These are phyloP conservation scores for Mellilla xanthometata DNA, from an alignment of 2,888 invertebrate genomes.

Conservation along the genomic window DNA sequence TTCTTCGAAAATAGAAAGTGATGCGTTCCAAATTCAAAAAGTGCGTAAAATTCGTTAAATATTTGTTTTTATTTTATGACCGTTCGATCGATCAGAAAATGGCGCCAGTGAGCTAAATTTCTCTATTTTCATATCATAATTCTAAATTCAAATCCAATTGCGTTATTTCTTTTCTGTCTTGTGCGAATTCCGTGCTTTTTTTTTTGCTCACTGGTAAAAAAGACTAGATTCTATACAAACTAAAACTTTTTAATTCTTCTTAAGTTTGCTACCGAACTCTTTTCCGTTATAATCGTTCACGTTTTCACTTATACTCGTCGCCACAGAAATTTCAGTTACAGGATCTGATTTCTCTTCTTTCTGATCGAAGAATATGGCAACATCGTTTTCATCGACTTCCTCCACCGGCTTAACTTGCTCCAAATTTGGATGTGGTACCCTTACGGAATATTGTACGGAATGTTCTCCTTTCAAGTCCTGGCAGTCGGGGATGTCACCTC, in stretches of 20 bases:
- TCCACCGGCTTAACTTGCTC: constrained; percentile 53
- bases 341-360: constrained; percentile 44
- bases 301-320: constrained; percentile 71
- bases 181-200: background rate
- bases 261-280: constrained; percentile 58
- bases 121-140: background rate
- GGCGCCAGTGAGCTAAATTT: constrained; percentile 46
- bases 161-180: no score
- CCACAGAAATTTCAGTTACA: constrained; percentile 74
- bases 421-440: constrained; percentile 59
- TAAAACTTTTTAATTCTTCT: constrained; percentile 43
- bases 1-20: constrained; percentile 17
- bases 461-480: constrained; percentile 65
- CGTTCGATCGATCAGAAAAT: constrained; percentile 37
- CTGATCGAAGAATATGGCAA: constrained; percentile 81
- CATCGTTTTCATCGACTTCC: constrained; percentile 80
- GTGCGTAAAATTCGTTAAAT: constrained; percentile 1
- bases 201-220: constrained; percentile 38
- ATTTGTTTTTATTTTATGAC: constrained; percentile 8
- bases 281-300: constrained; percentile 39
- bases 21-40: constrained; percentile 24
- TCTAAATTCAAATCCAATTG: no score
- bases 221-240: constrained; percentile 48
- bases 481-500: constrained; percentile 59
- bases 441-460: constrained; percentile 66